These are phyloP conservation scores for Momotus momota DNA, from an alignment of 2,797 vertebrate species.

Conservation along the genomic window DNA sequence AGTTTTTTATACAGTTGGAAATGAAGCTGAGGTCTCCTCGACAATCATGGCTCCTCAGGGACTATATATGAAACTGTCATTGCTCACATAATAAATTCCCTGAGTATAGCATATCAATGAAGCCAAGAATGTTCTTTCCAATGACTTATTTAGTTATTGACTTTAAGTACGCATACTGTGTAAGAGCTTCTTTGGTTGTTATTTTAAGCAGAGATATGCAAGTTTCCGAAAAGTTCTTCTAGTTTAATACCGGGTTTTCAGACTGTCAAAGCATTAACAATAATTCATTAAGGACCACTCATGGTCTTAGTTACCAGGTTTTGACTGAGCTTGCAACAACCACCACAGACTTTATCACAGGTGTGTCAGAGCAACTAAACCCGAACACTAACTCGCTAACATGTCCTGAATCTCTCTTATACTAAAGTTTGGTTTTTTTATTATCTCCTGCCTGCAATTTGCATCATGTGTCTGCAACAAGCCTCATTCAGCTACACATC, in stretches of 20 bases:
- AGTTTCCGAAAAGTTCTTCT: constrained; percentile 36
- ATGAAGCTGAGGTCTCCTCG: background rate
- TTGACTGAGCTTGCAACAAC: constrained; percentile 23
- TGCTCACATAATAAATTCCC: constrained; percentile 13
- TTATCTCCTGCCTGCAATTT: background rate
- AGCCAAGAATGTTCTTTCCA: background rate
- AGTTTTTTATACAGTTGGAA: background rate
- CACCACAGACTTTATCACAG: constrained; percentile 40
- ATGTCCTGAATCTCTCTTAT: background rate
- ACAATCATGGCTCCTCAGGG: background rate
- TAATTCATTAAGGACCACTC: constrained; percentile 56
- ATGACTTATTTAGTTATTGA: constrained; percentile 30
- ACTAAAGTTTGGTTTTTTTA: background rate
- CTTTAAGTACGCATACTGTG: background rate
- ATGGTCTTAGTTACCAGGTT: constrained; percentile 41
- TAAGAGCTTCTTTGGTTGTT: background rate
- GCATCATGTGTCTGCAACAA: background rate
- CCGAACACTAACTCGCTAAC: background rate
- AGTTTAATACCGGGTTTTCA: constrained; percentile 45
- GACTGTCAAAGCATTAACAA: constrained; percentile 47
- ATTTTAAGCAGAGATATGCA: background rate
- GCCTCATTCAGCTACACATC: background rate
- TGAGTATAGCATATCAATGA: background rate
- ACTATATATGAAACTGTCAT: constrained; percentile 8
- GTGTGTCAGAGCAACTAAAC: background rate